phyloP scores from a whole-genome alignment of 1,140 invertebrate genomes.

The Gonatopus flavifemur region DNA sequence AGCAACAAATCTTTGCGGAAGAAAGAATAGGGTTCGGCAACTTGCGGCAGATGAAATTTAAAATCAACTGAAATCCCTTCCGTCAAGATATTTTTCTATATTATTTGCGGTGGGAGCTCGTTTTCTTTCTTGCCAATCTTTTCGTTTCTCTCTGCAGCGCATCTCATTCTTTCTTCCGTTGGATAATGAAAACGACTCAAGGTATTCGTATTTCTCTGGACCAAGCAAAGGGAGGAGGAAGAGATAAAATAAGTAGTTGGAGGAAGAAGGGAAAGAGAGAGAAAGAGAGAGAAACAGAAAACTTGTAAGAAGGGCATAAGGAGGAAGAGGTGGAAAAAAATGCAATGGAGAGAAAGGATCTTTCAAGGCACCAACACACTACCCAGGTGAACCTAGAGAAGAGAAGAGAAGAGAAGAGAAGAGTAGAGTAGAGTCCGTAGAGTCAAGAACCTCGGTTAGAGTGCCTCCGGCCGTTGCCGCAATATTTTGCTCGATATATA shows the following conservation, averaged over 20 bases:
- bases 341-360: slow-evolving; percentile 11
- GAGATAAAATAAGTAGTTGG: slow-evolving; percentile 17
- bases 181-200: slow-evolving; percentile 24
- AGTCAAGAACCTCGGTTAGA: slow-evolving; percentile 45
- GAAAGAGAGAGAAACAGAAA: slow-evolving; percentile 1
- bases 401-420: slow-evolving; percentile 14
- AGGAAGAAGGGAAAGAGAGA: slow-evolving; percentile 16
- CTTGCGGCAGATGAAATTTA: too few relatives aligned
- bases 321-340: neutral
- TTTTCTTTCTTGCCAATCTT: too few relatives aligned
- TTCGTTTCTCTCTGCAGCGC: neutral
- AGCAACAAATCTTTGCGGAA: too few relatives aligned
- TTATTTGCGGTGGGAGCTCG: too few relatives aligned
- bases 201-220: slow-evolving; percentile 18
- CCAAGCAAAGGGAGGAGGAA: slow-evolving; percentile 3
- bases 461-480: slow-evolving; percentile 46
- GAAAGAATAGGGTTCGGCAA: too few relatives aligned
- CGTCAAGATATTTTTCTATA: too few relatives aligned
- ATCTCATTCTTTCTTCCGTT: neutral
- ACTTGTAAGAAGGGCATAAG: slow-evolving; percentile 9
- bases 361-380: slow-evolving; percentile 26
- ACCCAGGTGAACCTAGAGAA: slow-evolving; percentile 18
- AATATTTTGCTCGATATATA: slow-evolving; percentile 57
- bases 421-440: slow-evolving; percentile 27
- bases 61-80: too few relatives aligned